Base-by-base conservation (phyloP, 2,797 vertebrate species). In the Gymnothorax javanicus region DNA sequence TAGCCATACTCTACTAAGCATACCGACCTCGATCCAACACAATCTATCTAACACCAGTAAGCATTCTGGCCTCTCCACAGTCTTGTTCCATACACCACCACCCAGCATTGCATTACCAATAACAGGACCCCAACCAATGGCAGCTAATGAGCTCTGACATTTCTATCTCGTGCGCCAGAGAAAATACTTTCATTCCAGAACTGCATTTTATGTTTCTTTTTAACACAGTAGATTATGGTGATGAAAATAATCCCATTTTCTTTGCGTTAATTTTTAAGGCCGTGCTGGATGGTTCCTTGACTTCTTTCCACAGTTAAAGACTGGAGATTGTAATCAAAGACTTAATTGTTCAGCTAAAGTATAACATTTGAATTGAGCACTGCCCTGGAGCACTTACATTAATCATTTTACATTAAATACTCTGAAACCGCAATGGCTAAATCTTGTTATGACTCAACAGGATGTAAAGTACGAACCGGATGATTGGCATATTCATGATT, bases 1-100 rank as follows among this genome's bases (percentile, higher is more conserved):
- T 50, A 33, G 23, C 69, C 43, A n/a, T 13, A 84, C 50, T 50
- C 85, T 87, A 88, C 88, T 85, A 87, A 62, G 83, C 83, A 79
- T 69, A 85, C 85, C 79, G 75, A 82, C 85, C 85, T 86, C 54
- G 73, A 84, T 77, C 13, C 67, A 82, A 62, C 85, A 83, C 62
- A 57, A 82, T 87, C 85, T 82, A 89, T 87, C 85, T 87, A 54
- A 54, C 23, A 4, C 17, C 15, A 54, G 15, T 1, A 27, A 6
- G 50, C 43, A 7, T 17, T 23, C 43, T 23, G 5, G 27, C 43
- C 75, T 17, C 50, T 7, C 23, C 2, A 23, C 20, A 50, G 71
- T 50, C 3, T 50, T 6, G 9, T 15, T 50, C n/a, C 4, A 9
- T 12, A 33, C 67, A 33, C 71, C 71, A 2, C 43, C 27, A 15